Conservation (phyloP, 2,113 vertebrate genomes). For the Cettia cetti region DNA sequence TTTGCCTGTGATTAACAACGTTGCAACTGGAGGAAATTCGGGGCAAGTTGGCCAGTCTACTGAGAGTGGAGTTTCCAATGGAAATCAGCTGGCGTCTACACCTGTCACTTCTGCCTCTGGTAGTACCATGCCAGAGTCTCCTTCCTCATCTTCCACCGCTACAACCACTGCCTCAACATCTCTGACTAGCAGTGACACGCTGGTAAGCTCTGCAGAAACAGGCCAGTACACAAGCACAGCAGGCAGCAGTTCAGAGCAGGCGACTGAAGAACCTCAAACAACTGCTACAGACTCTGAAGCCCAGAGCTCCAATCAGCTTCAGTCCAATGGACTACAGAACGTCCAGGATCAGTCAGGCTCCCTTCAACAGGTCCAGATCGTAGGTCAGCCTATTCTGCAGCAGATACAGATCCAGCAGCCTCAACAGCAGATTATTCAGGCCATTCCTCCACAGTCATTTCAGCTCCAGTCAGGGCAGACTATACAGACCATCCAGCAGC, state of each 20-base stretch:
- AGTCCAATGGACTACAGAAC: conserved; percentile 90
- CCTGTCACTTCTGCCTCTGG: conserved; percentile 75
- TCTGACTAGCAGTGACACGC: conserved; percentile 75
- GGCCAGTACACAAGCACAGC: conserved; percentile 79
- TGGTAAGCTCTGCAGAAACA: conserved; percentile 79
- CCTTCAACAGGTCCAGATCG: conserved; percentile 93
- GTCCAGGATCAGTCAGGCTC: conserved; percentile 80
- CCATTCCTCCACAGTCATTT: conserved; percentile 84
- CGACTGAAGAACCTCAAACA: conserved; percentile 79
- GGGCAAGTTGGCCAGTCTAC: conserved; percentile 87
- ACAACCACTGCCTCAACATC: conserved; percentile 75
- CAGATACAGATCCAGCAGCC: conserved; percentile 94
- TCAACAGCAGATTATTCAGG: conserved; percentile 84
- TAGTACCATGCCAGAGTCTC: conserved; percentile 78
- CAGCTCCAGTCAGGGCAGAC: conserved; percentile 91
- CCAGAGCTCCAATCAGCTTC: conserved; percentile 81
- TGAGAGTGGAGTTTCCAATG: conserved; percentile 89
- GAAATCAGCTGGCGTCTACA: conserved; percentile 83
- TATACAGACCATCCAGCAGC: conserved; percentile 88
- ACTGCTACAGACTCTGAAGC: conserved; percentile 75
- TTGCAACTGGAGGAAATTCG: conserved; percentile 81
- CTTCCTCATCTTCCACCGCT: conserved; percentile 73
- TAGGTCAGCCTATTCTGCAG: conserved; percentile 92
- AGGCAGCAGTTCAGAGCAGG: conserved; percentile 71
- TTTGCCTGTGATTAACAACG: conserved; percentile 91